phyloP scores from a whole-genome alignment of 2,888 invertebrate species.

The Orchesella flavescens region DNA sequence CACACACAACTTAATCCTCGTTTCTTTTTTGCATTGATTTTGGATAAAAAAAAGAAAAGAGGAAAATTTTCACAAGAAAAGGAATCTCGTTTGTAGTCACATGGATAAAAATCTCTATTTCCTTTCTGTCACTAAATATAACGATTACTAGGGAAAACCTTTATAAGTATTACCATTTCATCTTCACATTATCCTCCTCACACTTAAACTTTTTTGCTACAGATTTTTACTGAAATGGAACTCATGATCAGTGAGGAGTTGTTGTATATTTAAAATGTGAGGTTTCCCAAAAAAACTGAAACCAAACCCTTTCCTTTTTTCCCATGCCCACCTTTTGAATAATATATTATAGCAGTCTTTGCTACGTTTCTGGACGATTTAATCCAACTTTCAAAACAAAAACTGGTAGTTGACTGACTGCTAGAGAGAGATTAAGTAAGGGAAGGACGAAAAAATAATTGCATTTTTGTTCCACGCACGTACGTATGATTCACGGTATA shows the following conservation, averaged over 20 bases:
- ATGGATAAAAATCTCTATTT: conserved; percentile 62
- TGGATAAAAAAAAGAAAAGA: conserved; percentile 51
- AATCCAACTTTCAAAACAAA: neutral
- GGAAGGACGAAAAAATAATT: no score
- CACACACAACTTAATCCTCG: conserved; percentile 57
- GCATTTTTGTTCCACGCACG: no score
- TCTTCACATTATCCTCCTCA: no score
- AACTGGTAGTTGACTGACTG: no score
- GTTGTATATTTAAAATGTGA: neutral
- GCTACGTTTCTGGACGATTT: conserved; percentile 34
- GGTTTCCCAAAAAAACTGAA: no score
- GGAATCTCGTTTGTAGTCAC: conserved; percentile 50
- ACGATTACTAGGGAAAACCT: conserved; percentile 19
- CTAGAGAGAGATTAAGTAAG: no score
- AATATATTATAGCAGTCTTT: neutral
- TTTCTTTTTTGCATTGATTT: conserved; percentile 58
- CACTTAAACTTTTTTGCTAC: no score
- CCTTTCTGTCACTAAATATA: conserved; percentile 55
- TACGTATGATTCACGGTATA: no score
- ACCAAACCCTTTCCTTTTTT: no score
- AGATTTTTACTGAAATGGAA: no score
- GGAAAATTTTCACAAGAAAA: conserved; percentile 36
- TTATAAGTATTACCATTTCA: neutral
- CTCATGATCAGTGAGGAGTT: neutral
- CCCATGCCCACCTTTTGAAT: no score